Base-by-base conservation (phyloP, 1,140 invertebrate genomes). In the Octopus bimaculoides region DNA sequence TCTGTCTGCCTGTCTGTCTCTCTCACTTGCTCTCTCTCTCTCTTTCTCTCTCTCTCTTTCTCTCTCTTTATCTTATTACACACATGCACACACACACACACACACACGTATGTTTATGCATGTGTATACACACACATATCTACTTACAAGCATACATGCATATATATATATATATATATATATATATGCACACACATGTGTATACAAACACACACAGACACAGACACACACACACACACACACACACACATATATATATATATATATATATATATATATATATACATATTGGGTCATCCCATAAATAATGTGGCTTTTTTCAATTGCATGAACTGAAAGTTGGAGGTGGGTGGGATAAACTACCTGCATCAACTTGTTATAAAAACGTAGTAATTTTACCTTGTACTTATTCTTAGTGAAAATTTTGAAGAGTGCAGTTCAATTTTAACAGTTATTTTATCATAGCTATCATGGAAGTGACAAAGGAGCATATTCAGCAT, bases 141-240 rank as follows among this genome's bases (percentile, higher is more conserved):
- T 17, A 61, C 17, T 9, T 61, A 61, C 17, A 61, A 9, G 17
- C 17, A 61, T 17, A 61, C 17, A 52, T 4, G 4, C 4, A 52
- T 75, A 75, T 75, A 4, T 26, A 75, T 26, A 52, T 75, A 4
- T 75, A 52, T 75, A 75, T 75, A 52, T 75, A 75, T 26, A 52
- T 75, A 75, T 75, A 52, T 75, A 75, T 4, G 4, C 52, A 75
- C 20, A 52, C 4, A 75, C 4, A 4, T 75, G 20, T 75, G 4
- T 26, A 75, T 4, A 52, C 20, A 75, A 1, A 52, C 20, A 75
- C 17, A 61, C 3, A 61, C 56, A 4, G 1, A 4, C 4, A 75
- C 4, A 52, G 1, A 75, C 20, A 52, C 20, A 75, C 20, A 52
- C 52, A 75, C 4, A 52, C 52, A 75, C 52, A 52, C 20, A 75